Evolutionary conservation across 2,113 vertebrate genomes (phyloP).

Genomic region (Periophthalmodon schlosseri): DNA sequence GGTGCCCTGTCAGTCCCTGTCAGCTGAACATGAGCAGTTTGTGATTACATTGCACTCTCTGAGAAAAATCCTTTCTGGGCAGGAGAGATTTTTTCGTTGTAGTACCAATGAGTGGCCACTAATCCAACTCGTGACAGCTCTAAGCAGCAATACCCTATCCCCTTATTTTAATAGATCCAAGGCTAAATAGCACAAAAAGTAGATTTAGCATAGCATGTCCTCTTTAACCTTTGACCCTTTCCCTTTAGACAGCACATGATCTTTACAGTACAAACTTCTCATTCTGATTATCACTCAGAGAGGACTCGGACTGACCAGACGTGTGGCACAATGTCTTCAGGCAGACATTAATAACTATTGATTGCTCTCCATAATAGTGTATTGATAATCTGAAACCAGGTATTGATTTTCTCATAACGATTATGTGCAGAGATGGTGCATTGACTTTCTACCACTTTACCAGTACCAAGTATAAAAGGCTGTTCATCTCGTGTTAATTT

Average conservation of each 20-base stretch:
- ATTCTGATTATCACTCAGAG: not conserved
- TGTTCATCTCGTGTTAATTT: not conserved
- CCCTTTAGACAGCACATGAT: not conserved
- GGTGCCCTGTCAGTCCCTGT: no score
- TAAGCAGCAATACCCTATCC: no score
- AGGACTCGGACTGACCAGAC: not conserved
- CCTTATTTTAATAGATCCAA: no score
- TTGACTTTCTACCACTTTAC: not conserved
- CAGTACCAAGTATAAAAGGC: conserved; percentile 5
- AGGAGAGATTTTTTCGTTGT: no score
- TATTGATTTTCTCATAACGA: not conserved
- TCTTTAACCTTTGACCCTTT: conserved; percentile 4
- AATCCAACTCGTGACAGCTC: no score
- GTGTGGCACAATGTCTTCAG: not conserved
- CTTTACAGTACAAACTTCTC: not conserved
- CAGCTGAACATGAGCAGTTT: no score
- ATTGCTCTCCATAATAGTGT: not conserved
- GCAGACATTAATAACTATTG: not conserved
- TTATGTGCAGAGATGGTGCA: not conserved
- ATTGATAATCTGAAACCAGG: not conserved
- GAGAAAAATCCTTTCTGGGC: no score
- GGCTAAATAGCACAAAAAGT: no score
- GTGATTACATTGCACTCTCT: no score
- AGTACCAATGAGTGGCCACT: no score
- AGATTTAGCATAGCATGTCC: not conserved